phyloP scores from a whole-genome alignment of 2,113 vertebrate genomes.

The Gnathonemus longibarbis region DNA sequence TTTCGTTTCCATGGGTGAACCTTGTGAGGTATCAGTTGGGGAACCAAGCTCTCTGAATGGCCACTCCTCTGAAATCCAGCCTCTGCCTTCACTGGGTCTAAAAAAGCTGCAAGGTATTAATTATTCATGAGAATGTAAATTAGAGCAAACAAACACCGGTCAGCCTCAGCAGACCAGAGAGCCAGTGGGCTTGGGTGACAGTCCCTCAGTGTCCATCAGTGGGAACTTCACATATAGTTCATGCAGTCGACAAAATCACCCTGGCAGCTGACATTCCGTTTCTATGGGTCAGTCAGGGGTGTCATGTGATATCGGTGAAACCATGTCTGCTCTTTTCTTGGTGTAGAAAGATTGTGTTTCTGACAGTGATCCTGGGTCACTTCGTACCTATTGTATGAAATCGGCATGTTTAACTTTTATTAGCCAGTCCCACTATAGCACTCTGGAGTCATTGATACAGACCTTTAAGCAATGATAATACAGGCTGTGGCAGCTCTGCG shows the following conservation, averaged over 20 bases:
- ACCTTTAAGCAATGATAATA: neutral
- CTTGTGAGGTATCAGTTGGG: constrained; percentile 9
- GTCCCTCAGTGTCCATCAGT: neutral
- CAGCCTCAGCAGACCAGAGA: constrained; percentile 4
- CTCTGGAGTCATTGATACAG: neutral
- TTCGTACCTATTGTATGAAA: neutral
- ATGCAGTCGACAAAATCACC: neutral
- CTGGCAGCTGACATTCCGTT: neutral
- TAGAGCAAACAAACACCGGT: constrained; percentile 21
- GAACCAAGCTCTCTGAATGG: neutral
- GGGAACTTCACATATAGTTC: constrained; percentile 5
- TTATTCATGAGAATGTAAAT: constrained; percentile 25
- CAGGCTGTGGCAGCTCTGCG: neutral
- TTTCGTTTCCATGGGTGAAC: constrained; percentile 14
- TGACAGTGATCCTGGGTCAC: constrained; percentile 1
- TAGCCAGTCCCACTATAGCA: neutral
- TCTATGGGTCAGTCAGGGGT: neutral
- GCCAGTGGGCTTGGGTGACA: constrained; percentile 11
- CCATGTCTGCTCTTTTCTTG: neutral
- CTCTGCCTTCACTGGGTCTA: constrained; percentile 6
- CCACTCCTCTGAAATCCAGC: constrained; percentile 10
- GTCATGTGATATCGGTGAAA: neutral
- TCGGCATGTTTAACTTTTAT: neutral
- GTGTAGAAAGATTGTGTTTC: constrained; percentile 11
- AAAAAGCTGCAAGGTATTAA: constrained; percentile 19